phyloP scores from a whole-genome alignment of 2,888 invertebrate genomes.

The Prosapia bicincta region DNA sequence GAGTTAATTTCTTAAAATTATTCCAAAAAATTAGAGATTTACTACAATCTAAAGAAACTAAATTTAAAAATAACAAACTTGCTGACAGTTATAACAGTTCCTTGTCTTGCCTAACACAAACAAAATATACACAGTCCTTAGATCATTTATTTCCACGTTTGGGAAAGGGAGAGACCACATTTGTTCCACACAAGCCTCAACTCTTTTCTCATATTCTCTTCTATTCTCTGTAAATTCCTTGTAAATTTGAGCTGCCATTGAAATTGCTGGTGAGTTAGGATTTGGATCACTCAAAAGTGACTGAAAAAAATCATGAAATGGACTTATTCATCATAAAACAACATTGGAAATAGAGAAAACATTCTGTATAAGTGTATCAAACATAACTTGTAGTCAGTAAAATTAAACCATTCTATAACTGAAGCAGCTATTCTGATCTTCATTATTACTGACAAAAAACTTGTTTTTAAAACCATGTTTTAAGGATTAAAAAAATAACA shows the following conservation, averaged over 20 bases:
- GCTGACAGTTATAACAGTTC: background rate
- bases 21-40: background rate
- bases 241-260: conserved; percentile 98
- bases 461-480: too few relatives aligned
- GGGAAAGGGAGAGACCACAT: conserved; percentile 44
- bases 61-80: background rate
- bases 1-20: background rate
- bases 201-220: conserved; percentile 98
- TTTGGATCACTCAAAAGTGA: conserved; percentile 99
- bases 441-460: too few relatives aligned
- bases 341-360: too few relatives aligned
- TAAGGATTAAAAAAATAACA: too few relatives aligned
- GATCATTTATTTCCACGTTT: background rate
- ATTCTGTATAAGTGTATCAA: too few relatives aligned
- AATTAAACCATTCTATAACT: too few relatives aligned
- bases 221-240: conserved; percentile 99
- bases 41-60: background rate
- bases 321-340: too few relatives aligned
- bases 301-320: too few relatives aligned
- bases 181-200: conserved; percentile 99
- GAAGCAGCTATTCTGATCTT: too few relatives aligned
- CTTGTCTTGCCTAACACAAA: background rate
- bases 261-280: conserved; percentile 99
- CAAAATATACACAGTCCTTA: background rate
- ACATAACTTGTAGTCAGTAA: too few relatives aligned